Evolutionary conservation across 2,113 vertebrate genomes (phyloP), one percentile per base, ranked within the genome.

Genomic region (Saiga tatarica): DNA sequence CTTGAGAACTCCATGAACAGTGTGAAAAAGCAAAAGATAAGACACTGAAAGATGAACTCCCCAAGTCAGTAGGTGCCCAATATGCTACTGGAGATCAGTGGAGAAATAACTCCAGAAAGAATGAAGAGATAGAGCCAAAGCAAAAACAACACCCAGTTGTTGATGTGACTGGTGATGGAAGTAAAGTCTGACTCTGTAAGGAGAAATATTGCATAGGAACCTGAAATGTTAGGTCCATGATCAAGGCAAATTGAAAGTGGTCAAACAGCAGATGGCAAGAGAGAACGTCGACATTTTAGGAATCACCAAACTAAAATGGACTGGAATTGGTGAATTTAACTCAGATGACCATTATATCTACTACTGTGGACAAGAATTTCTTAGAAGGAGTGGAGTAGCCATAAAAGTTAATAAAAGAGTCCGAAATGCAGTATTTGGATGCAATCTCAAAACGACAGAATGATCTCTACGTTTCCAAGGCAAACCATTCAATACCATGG

Each of bases 341-440:
- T 67, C 33, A 67, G 64, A 11, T 36, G 33, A 67, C 17, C 33
- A 67, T 67, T 11, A 21, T 21, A 10, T 36, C 33, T 67, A n/a
- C 33, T 19, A 67, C 17, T 36, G 64, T 36, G 2, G 33, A n/a
- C 64, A 67, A 67, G 64, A 36, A 67, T 19, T 9, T 4, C 16
- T n/a, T 67, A 67, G 33, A 67, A 67, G 33, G 8, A 67, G 8
- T 67, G 64, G 33, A 36, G 4, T 67, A n/a, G 16, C 16, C 33
- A 10, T 67, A 33, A 67, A 5, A 21, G 64, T 36, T 17, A 67
- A 67, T n/a, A 21, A 21, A 36, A 67, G 17, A 67, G 33, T 36
- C 33, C 0, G 0, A 67, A 36, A 67, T 36, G 64, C 8, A 21
- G 8, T 67, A 21, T 8, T 36, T 67, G 8, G 33, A 36, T 71